These are phyloP conservation scores for Rotaria magnacalcarata DNA, from an alignment of 2,888 invertebrate genomes.

Conservation along the genomic window DNA sequence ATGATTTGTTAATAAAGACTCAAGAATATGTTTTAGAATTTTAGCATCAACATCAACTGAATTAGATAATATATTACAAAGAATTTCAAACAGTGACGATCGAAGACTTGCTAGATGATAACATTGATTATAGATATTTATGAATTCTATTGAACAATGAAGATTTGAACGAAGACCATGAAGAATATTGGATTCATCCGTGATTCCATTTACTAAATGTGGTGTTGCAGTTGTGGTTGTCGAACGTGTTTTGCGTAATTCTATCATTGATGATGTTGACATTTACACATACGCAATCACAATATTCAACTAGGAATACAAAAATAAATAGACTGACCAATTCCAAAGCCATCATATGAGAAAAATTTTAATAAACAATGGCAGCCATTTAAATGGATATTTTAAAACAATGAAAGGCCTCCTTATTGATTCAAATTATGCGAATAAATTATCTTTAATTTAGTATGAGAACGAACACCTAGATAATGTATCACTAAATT, in stretches of 20 bases:
- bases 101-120: background rate
- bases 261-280: background rate
- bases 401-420: slow-evolving; percentile 3
- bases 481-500: no score
- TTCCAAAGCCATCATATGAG: background rate
- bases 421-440: background rate
- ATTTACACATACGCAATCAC: background rate
- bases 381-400: background rate
- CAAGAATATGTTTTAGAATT: background rate
- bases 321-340: slow-evolving; percentile 4
- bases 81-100: background rate
- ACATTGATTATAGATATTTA: background rate
- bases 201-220: background rate
- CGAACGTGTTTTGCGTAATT: background rate
- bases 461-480: no score
- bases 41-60: background rate
- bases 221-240: background rate
- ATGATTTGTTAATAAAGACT: background rate
- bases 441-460: no score
- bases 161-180: background rate
- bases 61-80: background rate
- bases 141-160: background rate
- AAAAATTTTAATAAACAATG: background rate
- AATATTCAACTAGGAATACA: background rate
- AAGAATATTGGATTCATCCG: background rate